Base-by-base conservation (phyloP, 2,888 invertebrate genomes). In the Hemistola chrysoprasaria region DNA sequence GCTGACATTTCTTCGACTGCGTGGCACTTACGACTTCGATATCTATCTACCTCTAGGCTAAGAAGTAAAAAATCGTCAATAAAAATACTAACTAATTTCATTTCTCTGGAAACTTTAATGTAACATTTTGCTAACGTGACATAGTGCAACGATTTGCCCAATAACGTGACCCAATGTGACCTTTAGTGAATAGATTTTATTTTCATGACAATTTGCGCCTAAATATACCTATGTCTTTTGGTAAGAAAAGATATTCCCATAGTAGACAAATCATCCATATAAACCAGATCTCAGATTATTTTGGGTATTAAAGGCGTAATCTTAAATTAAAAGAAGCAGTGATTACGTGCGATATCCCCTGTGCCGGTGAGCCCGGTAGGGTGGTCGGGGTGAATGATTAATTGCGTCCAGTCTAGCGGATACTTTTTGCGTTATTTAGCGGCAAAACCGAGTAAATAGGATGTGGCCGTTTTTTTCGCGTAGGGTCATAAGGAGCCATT, bases 381-480 rank as follows among this genome's bases (percentile, higher is more conserved):
- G 16, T 16, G 16, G 16, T 22, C 59, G 63, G 62, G n/a, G 52
- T 52, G 59, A 64, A 73, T 78, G 78, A 82, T 80, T 78, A 81
- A 81, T 80, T 70, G 71, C 65, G 50, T 43, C 50, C 61, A 52
- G 55, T 56, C 59, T 59, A 58, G 54, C 63, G 66, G 61, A 67
- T 70, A 74, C 73, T 78, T 83, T 81, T 82, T 78, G 78, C 77
- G 63, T 72, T 80, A 77, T 79, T 82, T 79, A 76, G 70, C 71
- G 48, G 56, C 60, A 62, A 64, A 62, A 61, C 59, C 63, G 66
- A 63, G 69, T 73, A 76, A 79, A 81, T 75, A 78, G 72, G 66
- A 67, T 72, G 68, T 67, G 68, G 69, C 65, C 53, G 52, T 38
- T 56, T 64, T 60, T 53, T 51, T 48, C 33, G 27, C 54, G 46